Evolutionary conservation across 2,113 vertebrate species (phyloP).

Genomic region (Oncorhynchus masou): DNA sequence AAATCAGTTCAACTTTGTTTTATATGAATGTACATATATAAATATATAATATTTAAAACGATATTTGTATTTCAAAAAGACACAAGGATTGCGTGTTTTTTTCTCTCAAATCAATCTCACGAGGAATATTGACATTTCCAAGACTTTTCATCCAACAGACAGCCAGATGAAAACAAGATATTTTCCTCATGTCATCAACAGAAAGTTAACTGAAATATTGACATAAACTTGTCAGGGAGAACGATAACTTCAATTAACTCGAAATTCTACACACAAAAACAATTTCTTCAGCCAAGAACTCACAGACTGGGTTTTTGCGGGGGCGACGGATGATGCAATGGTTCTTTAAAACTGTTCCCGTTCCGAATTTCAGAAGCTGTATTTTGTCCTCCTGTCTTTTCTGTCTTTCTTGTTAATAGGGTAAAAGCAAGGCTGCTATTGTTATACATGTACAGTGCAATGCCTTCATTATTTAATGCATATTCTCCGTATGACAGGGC

Average conservation of each 20-base stretch:
- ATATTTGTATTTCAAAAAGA: conserved; percentile 71
- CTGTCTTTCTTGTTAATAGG: conserved; percentile 55
- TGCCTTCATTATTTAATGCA: conserved; percentile 80
- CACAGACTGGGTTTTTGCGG: conserved; percentile 35
- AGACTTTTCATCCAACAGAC: conserved; percentile 30
- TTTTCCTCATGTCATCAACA: conserved; percentile 33
- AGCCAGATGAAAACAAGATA: conserved; percentile 29
- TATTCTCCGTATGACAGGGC: conserved; percentile 69
- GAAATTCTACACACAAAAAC: conserved; percentile 30
- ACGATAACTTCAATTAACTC: conserved; percentile 44
- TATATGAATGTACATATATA: conserved; percentile 82
- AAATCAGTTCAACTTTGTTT: conserved; percentile 69
- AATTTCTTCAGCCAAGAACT: conserved; percentile 39
- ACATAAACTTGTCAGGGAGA: conserved; percentile 34
- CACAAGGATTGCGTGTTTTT: conserved; percentile 63
- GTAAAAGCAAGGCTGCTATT: conserved; percentile 71
- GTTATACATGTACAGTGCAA: conserved; percentile 79
- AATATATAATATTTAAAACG: conserved; percentile 82
- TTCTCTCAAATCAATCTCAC: conserved; percentile 33
- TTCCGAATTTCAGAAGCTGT: conserved; percentile 58
- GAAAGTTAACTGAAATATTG: conserved; percentile 1
- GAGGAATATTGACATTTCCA: conserved; percentile 38
- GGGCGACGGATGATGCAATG: conserved; percentile 24
- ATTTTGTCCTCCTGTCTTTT: conserved; percentile 54
- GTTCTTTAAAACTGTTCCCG: conserved; percentile 25